A percentile compares a stretch with the other conserved stretches of the same genome.
phyloP scores from a whole-genome alignment of 2,113 vertebrate species.

The Clinocottus analis region DNA sequence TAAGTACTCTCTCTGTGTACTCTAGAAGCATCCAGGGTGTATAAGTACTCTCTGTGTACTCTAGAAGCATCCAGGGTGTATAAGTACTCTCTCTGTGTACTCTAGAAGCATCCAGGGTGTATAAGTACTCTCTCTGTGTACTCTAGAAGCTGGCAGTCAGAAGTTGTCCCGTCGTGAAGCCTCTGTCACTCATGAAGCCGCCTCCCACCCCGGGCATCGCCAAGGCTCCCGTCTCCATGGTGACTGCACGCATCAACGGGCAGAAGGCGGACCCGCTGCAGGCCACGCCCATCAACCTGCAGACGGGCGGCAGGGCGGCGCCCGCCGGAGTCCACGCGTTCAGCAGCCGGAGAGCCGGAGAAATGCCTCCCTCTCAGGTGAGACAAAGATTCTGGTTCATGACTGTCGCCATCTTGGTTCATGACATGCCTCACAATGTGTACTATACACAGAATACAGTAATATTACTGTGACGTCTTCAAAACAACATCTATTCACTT shows the following conservation, averaged over 20 bases:
- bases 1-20: too few relatives aligned
- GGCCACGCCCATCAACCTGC: conserved; percentile 86
- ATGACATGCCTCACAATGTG: too few relatives aligned
- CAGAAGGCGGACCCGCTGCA: conserved; percentile 84
- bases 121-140: conserved; percentile 2
- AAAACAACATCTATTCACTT: too few relatives aligned
- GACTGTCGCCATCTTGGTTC: too few relatives aligned
- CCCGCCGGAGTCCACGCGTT: conserved; percentile 65
- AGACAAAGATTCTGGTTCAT: too few relatives aligned
- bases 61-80: too few relatives aligned
- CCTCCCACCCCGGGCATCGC: conserved; percentile 83
- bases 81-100: too few relatives aligned
- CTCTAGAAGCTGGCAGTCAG: conserved; percentile 86
- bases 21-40: too few relatives aligned
- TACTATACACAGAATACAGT: too few relatives aligned
- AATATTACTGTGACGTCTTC: too few relatives aligned
- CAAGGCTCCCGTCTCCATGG: conserved; percentile 88
- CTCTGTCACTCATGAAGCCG: conserved; percentile 85
- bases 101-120: background rate
- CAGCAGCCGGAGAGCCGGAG: conserved; percentile 75
- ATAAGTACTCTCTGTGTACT: too few relatives aligned
- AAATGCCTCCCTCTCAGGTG: conserved; percentile 82
- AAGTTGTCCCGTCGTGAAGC: conserved; percentile 85
- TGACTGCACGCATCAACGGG: conserved; percentile 88
- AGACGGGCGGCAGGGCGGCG: conserved; percentile 74